These are phyloP conservation scores for Gnatocerus cornutus DNA, from an alignment of 2,888 invertebrate genomes.

Conservation along the genomic window DNA sequence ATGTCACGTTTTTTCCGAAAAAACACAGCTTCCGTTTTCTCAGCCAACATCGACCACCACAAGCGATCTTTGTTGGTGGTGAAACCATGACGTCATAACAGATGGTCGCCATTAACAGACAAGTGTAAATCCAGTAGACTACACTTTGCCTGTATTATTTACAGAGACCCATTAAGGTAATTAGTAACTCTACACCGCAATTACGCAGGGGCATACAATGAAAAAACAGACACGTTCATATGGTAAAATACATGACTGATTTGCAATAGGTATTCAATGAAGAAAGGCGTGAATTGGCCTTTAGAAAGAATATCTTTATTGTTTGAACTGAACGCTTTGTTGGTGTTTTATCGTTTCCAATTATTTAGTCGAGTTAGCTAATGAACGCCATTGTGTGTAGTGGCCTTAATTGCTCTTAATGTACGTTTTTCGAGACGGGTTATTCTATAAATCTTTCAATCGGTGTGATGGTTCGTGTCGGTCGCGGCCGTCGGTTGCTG, in stretches of 20 bases:
- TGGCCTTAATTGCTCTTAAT: slow-evolving; percentile 44
- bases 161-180: slow-evolving; percentile 65
- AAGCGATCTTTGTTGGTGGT: slow-evolving; percentile 52
- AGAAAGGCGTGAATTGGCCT: slow-evolving; percentile 22
- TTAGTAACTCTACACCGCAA: slow-evolving; percentile 66
- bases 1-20: background rate
- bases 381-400: slow-evolving; percentile 43
- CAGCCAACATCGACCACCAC: slow-evolving; percentile 51
- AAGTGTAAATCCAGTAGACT: slow-evolving; percentile 53
- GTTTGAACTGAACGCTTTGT: slow-evolving; percentile 23
- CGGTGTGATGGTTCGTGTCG: slow-evolving; percentile 30
- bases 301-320: slow-evolving; percentile 38
- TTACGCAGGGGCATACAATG: slow-evolving; percentile 57
- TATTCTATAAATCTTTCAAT: slow-evolving; percentile 45
- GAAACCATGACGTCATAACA: slow-evolving; percentile 48
- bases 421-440: slow-evolving; percentile 28
- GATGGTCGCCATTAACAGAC: slow-evolving; percentile 55
- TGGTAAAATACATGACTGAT: slow-evolving; percentile 5
- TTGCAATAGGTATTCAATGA: slow-evolving; percentile 11
- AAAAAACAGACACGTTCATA: slow-evolving; percentile 15
- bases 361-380: slow-evolving; percentile 41
- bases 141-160: slow-evolving; percentile 59
- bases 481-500: slow-evolving; percentile 1
- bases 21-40: background rate
- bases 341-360: slow-evolving; percentile 46